Evolutionary conservation across 2,113 vertebrate genomes (phyloP).

Genomic region (Aepyceros melampus): DNA sequence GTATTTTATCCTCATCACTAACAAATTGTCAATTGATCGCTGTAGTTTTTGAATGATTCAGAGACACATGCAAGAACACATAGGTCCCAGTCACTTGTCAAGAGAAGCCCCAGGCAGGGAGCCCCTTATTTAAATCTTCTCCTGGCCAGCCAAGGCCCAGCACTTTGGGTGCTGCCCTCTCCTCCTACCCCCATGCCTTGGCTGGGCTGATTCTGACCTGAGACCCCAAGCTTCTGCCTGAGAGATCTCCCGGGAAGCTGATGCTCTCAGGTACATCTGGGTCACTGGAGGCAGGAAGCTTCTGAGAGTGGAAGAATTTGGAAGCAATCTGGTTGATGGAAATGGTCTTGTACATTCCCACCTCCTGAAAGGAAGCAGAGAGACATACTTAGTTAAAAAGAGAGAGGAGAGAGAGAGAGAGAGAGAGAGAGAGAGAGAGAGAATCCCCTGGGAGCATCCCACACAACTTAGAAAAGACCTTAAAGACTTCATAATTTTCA

Average conservation of each 20-base stretch:
- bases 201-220: background rate
- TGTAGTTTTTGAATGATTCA: background rate
- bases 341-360: background rate
- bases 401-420: background rate
- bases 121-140: background rate
- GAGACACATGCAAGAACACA: background rate
- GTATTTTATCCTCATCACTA: background rate
- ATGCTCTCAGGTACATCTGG: background rate
- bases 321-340: background rate
- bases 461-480: background rate
- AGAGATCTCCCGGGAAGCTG: background rate
- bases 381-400: background rate
- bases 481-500: slow-evolving; percentile 2
- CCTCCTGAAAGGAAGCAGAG: background rate
- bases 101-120: background rate
- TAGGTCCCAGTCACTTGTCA: background rate
- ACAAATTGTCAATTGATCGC: background rate
- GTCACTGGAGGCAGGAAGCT: background rate
- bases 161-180: accelerated
- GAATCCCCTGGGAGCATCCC: background rate
- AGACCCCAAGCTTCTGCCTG: background rate
- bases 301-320: background rate
- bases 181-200: accelerated
- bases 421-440: background rate
- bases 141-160: accelerated